Base-by-base conservation (phyloP, 2,797 vertebrate species). In the Anniella stebbinsi region DNA sequence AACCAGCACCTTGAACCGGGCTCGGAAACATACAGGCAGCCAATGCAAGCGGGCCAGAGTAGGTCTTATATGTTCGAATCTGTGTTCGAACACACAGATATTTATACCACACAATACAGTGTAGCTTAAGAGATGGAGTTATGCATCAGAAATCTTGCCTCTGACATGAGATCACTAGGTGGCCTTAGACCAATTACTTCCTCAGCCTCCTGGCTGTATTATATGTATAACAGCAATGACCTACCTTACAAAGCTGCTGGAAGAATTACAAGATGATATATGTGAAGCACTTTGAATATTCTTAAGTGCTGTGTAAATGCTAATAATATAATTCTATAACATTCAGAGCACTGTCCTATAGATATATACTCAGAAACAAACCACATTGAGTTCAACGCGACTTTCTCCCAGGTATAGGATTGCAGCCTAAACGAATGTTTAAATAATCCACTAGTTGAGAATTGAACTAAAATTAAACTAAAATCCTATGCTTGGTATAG, bases 381-480 rank as follows among this genome's bases (percentile, higher is more conserved):
- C 23, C 60, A 5, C 60, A 63, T 25, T 63, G 60, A 63, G 60
- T 63, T 63, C 60, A 63, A 6, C 23, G 60, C 21, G 60, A 63
- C 60, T 63, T 63, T 13, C 54, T 57, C 54, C 23, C 60, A 63
- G 60, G 60, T 23, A 63, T 63, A 63, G 60, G 60, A 23, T 25
- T 63, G 60, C 60, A 63, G 60, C 60, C 10, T 73, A 75, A 76
- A 73, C 72, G 9, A n/a, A 38, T 75, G 25, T 82, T 82, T 51
- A 41, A 45, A 51, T 66, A 57, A 85, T 81, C 18, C 25, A 66
- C 12, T 57, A 87, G 41, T 51, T 41, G 51, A 51, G 10, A 45
- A 41, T 84, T 91, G 73, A 89, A 87, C 78, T 92, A 82, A 73
- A 81, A 88, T 93, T 93, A 73, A 89, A 82, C 78, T 92, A 82